phyloP scores from a whole-genome alignment of 2,113 vertebrate species.

The Microcebus jonahi region DNA sequence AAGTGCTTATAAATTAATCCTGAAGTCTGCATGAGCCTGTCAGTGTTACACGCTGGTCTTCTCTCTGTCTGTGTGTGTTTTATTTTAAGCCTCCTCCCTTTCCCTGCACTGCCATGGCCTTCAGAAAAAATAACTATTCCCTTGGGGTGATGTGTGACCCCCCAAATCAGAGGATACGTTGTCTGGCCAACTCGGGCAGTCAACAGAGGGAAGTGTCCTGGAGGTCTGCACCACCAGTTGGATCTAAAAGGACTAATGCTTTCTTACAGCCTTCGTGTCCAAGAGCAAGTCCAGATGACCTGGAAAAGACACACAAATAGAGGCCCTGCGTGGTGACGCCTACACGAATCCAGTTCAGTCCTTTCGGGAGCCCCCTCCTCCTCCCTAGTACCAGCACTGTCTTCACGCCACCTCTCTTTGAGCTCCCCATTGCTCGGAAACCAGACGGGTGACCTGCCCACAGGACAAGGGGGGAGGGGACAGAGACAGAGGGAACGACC shows the following conservation, averaged over 20 bases:
- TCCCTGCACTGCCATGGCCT: neutral
- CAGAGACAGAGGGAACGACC: neutral
- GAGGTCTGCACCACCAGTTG: conserved; percentile 53
- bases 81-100: conserved; percentile 48
- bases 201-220: neutral
- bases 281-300: conserved; percentile 55
- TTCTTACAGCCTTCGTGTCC: neutral
- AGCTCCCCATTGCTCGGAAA: neutral
- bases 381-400: neutral
- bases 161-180: conserved; percentile 44
- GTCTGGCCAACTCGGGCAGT: conserved; percentile 53
- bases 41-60: conserved; percentile 35
- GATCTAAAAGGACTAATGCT: conserved; percentile 2
- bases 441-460: fast-evolving
- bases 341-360: neutral
- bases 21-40: conserved; percentile 77
- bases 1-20: conserved; percentile 44
- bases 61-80: neutral
- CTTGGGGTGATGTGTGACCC: conserved; percentile 25
- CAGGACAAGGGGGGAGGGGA: fast-evolving
- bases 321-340: neutral
- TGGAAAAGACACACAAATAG: neutral
- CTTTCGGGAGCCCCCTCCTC: neutral
- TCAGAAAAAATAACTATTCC: conserved; percentile 73
- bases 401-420: neutral